phyloP scores from a whole-genome alignment of 2,113 vertebrate species.

The Lycaon pictus region DNA sequence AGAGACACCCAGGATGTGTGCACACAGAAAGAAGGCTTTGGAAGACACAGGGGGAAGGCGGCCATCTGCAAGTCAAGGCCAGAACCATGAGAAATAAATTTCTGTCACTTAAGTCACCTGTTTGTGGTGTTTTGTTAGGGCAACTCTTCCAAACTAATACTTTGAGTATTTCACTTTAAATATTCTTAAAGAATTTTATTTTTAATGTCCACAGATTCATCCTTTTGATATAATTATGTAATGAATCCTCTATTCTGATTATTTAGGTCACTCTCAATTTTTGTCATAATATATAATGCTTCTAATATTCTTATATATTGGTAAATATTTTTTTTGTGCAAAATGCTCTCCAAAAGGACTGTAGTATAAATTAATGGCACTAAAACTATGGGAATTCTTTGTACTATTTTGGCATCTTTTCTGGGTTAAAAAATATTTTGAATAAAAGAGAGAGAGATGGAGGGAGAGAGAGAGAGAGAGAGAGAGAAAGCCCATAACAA shows the following conservation, averaged over 20 bases:
- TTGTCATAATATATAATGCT: constrained; percentile 21
- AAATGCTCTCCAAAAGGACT: neutral
- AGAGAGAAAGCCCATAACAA: neutral
- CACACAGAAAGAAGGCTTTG: neutral
- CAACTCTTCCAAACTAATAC: neutral
- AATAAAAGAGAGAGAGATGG: neutral
- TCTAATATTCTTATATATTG: neutral
- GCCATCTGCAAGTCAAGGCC: neutral
- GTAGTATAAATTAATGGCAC: neutral
- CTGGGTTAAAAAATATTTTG: neutral
- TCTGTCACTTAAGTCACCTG: neutral
- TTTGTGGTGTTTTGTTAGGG: neutral
- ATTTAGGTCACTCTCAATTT: constrained; percentile 55
- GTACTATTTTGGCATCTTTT: neutral
- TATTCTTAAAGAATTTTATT: constrained; percentile 14
- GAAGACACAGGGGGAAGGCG: too few species aligned
- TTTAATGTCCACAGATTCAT: constrained; percentile 4
- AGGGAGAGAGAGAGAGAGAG: neutral
- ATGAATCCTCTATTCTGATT: neutral
- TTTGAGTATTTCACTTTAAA: neutral
- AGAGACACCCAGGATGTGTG: neutral
- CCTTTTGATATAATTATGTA: constrained; percentile 33
- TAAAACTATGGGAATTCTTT: neutral
- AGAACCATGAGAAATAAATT: neutral
- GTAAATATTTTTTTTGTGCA: constrained; percentile 43